A percentile compares a stretch with the other conserved stretches of the same genome.
Conservation (phyloP, 2,888 invertebrate species). For the Epistrophella euchroma region DNA sequence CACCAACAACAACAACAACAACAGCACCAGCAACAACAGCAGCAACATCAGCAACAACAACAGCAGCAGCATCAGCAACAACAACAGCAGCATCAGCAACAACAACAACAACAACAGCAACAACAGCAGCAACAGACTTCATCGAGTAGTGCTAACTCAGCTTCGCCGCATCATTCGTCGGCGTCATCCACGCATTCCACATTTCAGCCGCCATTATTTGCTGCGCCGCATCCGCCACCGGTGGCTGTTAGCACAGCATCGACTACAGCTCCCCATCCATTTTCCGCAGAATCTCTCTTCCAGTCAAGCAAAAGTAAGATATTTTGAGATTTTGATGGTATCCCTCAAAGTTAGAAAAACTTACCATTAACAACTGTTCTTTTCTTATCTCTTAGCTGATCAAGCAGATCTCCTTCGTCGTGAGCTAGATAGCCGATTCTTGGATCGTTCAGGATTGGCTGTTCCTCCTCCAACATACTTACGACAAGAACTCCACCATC, state of each 20-base stretch:
- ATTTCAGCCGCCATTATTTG: conserved; percentile 88
- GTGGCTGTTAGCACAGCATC: conserved; percentile 81
- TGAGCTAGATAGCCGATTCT: conserved; percentile 95
- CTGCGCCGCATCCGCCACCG: conserved; percentile 86
- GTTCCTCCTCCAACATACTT: conserved; percentile 86
- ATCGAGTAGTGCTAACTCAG: conserved; percentile 85
- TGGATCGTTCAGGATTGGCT: conserved; percentile 91
- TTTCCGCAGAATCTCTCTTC: conserved; percentile 94
- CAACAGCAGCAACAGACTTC: conserved; percentile 66
- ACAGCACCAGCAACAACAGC: conserved; percentile 51
- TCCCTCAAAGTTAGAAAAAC: not conserved
- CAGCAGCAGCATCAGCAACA: conserved; percentile 42
- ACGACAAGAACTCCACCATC: conserved; percentile 95
- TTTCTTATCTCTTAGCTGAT: conserved; percentile 84
- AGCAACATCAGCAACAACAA: conserved; percentile 73
- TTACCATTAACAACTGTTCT: not conserved
- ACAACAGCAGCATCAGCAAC: conserved; percentile 67
- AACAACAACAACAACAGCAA: conserved; percentile 41
- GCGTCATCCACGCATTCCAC: conserved; percentile 82
- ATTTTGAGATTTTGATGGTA: not conserved
- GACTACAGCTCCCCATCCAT: conserved; percentile 90
- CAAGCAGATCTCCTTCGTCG: conserved; percentile 93
- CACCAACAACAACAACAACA: conserved; percentile 51
- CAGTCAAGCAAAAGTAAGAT: conserved; percentile 89
- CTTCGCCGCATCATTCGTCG: conserved; percentile 84